Evolutionary conservation across 2,113 vertebrate genomes (phyloP).

Genomic region (Euleptes europaea): DNA sequence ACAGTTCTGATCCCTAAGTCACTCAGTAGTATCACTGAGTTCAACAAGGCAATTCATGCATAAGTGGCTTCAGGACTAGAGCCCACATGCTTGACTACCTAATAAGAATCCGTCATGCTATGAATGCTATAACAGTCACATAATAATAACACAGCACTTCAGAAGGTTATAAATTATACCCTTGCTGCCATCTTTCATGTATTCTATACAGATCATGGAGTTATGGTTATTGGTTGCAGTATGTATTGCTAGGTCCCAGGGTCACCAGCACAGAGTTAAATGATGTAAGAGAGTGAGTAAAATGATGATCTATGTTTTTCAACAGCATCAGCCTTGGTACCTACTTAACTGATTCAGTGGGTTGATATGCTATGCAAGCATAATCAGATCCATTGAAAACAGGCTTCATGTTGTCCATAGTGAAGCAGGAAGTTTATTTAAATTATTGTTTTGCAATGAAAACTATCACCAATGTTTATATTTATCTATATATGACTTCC

Average conservation of each 20-base stretch:
- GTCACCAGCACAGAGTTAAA: constrained; percentile 62
- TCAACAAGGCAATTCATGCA: constrained; percentile 16
- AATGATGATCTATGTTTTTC: constrained; percentile 61
- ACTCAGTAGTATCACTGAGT: not conserved
- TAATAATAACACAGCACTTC: constrained; percentile 66
- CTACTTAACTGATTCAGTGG: constrained; percentile 53
- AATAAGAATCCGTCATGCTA: constrained; percentile 69
- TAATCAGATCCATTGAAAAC: constrained; percentile 56
- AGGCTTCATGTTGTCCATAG: constrained; percentile 47
- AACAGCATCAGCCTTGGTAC: constrained; percentile 55
- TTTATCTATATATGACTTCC: not conserved
- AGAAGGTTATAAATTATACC: constrained; percentile 57
- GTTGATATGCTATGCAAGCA: constrained; percentile 57
- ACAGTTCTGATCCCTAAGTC: not conserved
- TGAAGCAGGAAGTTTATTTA: not conserved
- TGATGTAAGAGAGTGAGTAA: constrained; percentile 57
- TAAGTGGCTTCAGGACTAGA: constrained; percentile 30
- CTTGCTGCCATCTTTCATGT: constrained; percentile 54
- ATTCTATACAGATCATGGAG: constrained; percentile 46
- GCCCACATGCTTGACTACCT: constrained; percentile 54
- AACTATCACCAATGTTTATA: constrained; percentile 24
- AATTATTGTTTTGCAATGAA: constrained; percentile 45
- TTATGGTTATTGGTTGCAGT: constrained; percentile 60
- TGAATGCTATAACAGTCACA: constrained; percentile 66
- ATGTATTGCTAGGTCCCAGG: constrained; percentile 59